phyloP scores from a whole-genome alignment of 1,140 invertebrate genomes.

The Whitmania pigra region DNA sequence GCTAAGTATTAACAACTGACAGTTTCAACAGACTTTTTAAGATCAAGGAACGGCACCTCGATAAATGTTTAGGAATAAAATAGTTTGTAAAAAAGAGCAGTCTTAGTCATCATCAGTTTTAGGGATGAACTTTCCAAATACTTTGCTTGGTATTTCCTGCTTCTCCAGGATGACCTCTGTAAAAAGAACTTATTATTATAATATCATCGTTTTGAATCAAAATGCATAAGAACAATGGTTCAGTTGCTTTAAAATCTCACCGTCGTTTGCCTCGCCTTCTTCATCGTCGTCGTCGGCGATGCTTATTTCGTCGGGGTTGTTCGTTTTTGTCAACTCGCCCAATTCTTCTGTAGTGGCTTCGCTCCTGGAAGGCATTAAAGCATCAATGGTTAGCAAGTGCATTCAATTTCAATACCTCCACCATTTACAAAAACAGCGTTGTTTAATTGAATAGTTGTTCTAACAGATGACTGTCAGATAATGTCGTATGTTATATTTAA shows the following conservation, averaged over 20 bases:
- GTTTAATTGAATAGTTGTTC: neutral
- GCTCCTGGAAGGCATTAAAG: slow-evolving; percentile 48
- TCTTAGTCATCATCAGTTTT: slow-evolving; percentile 28
- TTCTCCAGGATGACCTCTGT: slow-evolving; percentile 50
- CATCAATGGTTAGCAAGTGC: neutral
- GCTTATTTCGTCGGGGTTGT: slow-evolving; percentile 88
- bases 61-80: too few relatives aligned
- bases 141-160: slow-evolving; percentile 64
- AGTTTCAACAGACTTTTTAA: too few relatives aligned
- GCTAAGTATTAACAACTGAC: too few relatives aligned
- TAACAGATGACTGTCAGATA: neutral
- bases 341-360: slow-evolving; percentile 61
- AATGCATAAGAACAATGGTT: too few relatives aligned
- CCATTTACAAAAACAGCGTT: too few relatives aligned
- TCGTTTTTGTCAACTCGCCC: slow-evolving; percentile 52
- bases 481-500: too few relatives aligned
- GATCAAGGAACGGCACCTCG: too few relatives aligned
- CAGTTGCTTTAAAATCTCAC: slow-evolving; percentile 24
- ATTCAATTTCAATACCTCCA: neutral
- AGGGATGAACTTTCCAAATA: slow-evolving; percentile 63
- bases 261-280: slow-evolving; percentile 47
- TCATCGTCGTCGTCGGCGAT: slow-evolving; percentile 49
- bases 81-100: too few relatives aligned
- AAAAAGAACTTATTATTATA: too few relatives aligned
- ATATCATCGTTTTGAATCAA: too few relatives aligned